Base-by-base conservation (phyloP, 2,113 vertebrate species). In the Australoheros scitulus region DNA sequence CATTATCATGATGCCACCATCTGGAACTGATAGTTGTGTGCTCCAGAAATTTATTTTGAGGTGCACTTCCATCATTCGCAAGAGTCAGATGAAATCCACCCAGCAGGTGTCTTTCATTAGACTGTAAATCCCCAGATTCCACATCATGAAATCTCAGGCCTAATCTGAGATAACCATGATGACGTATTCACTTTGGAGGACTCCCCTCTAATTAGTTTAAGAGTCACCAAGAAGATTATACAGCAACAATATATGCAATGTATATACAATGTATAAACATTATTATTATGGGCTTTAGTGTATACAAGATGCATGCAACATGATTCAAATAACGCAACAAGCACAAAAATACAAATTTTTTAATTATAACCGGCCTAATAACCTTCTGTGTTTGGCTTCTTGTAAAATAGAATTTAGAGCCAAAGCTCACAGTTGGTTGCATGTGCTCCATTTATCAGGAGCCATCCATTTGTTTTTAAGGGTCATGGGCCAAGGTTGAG, bases 401-500 rank as follows among this genome's bases (percentile, higher is more conserved):
- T 43, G 14, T 65, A 32, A 85, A 64, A n/a, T 18, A 22, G 3
- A 80, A 77, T 43, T 9, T 5, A n/a, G 6, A 64, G 15, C 34
- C 56, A 72, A 36, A 6, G 41, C 70, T 77, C 22, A 72, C 59
- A 18, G 26, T 58, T 77, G 36, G 5, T 26, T 41, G 65, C 57
- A 24, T 47, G 61, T 59, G 52, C 6, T 4, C 13, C 4, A 13
- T 52, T 64, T 26, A 41, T n/a, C 17, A 13, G 70, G 38, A 75
- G 10, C 38, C 22, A 29, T 76, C 17, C 5, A 34, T 88, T 68
- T 82, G 75, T 86, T 79, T 84, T 76, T 14, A 76, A 78, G 78
- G 76, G 84, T 91, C 88, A 87, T 8, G 7, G 76, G 83, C 74
- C 82, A 87, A 84, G 89, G 81, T 82, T 75, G 80, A 88, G 79